Conservation (phyloP, 2,113 vertebrate species). For the Scophthalmus maximus region DNA sequence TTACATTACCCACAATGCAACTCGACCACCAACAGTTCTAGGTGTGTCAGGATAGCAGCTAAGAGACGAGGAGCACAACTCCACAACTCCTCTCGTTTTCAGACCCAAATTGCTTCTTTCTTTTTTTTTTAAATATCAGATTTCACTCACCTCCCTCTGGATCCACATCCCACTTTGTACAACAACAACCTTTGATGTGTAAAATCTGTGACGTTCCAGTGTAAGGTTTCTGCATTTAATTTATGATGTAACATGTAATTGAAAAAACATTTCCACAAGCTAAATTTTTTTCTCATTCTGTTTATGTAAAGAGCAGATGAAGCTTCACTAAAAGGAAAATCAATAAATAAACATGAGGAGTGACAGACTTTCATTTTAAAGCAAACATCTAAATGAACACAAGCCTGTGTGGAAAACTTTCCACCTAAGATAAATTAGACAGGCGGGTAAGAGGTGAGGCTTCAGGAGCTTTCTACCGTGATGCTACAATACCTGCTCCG, state of each 20-base stretch:
- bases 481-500: conserved; percentile 35
- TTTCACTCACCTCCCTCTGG: no score
- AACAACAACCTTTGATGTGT: no score
- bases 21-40: neutral
- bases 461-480: conserved; percentile 25
- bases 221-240: neutral
- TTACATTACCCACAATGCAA: neutral
- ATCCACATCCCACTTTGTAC: no score
- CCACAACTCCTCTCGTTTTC: no score
- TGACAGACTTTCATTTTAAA: conserved; percentile 59
- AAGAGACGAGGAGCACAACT: no score
- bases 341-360: neutral
- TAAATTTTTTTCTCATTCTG: neutral
- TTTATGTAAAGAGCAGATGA: conserved; percentile 15
- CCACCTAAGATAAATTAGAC: conserved; percentile 6
- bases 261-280: conserved; percentile 1
- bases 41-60: no score
- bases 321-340: neutral
- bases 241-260: neutral
- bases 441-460: conserved; percentile 15
- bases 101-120: no score
- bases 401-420: conserved; percentile 13
- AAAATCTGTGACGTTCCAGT: no score
- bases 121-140: no score
- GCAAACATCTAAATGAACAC: conserved; percentile 32